A percentile compares a stretch with the other conserved stretches of the same genome.
These are phyloP conservation scores for Aspiorhynchus laticeps DNA, from an alignment of 2,113 vertebrate genomes.

Conservation along the genomic window DNA sequence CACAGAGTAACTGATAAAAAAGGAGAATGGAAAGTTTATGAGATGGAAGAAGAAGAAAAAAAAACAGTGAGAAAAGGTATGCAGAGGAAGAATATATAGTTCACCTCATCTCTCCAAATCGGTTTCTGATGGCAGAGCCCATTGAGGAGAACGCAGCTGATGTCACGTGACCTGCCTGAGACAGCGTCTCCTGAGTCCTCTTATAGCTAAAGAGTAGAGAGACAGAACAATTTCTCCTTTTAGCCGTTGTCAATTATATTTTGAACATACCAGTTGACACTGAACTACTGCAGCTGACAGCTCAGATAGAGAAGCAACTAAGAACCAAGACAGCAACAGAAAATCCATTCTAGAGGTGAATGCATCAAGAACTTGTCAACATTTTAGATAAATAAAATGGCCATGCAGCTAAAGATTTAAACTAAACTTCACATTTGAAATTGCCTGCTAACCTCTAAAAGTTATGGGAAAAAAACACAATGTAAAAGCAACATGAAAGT, in stretches of 20 bases:
- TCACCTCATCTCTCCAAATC: conserved; percentile 92
- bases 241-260: background rate
- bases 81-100: background rate
- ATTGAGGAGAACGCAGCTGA: conserved; percentile 86
- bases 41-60: background rate
- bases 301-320: background rate
- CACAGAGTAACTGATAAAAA: background rate
- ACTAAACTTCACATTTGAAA: background rate
- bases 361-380: background rate
- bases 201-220: conserved; percentile 78
- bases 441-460: background rate
- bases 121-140: conserved; percentile 87
- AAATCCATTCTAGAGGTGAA: background rate
- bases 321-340: background rate
- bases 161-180: conserved; percentile 90
- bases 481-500: background rate
- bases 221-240: background rate
- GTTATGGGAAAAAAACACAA: background rate
- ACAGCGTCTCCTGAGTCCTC: conserved; percentile 92
- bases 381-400: background rate
- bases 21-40: conserved; percentile 35
- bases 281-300: background rate
- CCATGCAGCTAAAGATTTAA: background rate
- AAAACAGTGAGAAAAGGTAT: background rate
- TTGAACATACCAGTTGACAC: background rate